Evolutionary conservation across 2,113 vertebrate species (phyloP), one percentile per base, ranked within the genome.

Genomic region (Perca flavescens): DNA sequence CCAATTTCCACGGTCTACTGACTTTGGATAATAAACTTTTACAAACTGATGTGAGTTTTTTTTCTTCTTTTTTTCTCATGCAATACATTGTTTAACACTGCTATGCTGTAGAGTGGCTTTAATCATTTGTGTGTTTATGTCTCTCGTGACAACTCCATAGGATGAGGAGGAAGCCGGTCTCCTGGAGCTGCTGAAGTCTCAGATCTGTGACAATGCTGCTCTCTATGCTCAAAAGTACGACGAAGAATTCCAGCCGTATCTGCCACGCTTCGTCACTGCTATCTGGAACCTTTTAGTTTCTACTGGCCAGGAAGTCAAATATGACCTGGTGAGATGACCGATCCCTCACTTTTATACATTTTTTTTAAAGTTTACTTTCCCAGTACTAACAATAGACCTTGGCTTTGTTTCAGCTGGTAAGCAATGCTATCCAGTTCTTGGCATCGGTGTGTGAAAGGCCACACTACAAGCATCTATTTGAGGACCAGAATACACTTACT

Each of bases 191-290:
- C 94, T 99, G 79, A 99, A 99, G 87, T 99, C 98, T 62, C 98
- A 99, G 83, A 99, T 99, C 82, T 99, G 98, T 93, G 98, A 99
- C 90, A 99, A 99, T 61, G 98, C 98, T 77, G 98, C 97, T 52
- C 96, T 99, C 36, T 99, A 99, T 21, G 98, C 98, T 87, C 98
- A 99, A 85, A 99, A 99, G 89, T 99, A 99, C 0, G 98, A 99
- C 63, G 98, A 99, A 86, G 98, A 99, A 77, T 99, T 99, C 85
- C 98, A 99, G 82, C 97, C 96, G 0, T 99, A 99, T 83, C 90
- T 99, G 83, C 98, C 98, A 6, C 97, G 96, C 31, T 99, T 99
- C 76, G 98, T 99, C 80, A 99, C 97, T 0, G 98, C 97, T 15
- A 99, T 99, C 91, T 99, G 98, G 98, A 99, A 98, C 93, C 96